These are phyloP conservation scores for Cecropterus lyciades DNA, from an alignment of 1,140 invertebrate species.

Conservation along the genomic window DNA sequence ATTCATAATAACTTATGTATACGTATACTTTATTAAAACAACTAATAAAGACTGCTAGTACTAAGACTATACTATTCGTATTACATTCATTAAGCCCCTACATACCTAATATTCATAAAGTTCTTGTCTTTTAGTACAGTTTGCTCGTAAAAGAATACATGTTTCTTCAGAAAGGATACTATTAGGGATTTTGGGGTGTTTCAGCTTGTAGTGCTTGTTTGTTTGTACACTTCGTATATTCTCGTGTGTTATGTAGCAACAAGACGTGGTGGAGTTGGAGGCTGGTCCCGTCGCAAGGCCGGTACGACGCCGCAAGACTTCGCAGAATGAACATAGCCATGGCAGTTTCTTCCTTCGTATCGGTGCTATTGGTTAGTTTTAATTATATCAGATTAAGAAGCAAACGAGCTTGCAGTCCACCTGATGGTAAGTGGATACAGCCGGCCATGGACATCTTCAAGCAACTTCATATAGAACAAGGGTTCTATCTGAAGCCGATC, in stretches of 20 bases:
- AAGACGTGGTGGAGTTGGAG: slow-evolving; percentile 88
- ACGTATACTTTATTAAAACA: background rate
- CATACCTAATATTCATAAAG: background rate
- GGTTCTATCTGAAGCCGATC: too few relatives aligned
- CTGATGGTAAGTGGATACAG: too few relatives aligned
- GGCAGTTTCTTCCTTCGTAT: slow-evolving; percentile 98
- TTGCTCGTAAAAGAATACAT: background rate
- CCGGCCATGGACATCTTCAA: too few relatives aligned
- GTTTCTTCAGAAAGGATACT: background rate
- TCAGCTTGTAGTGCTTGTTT: slow-evolving; percentile 20
- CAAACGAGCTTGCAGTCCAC: too few relatives aligned
- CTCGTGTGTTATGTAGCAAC: slow-evolving; percentile 58
- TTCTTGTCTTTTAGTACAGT: background rate
- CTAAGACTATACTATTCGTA: background rate
- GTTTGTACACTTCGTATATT: slow-evolving; percentile 21
- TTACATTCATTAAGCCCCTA: background rate
- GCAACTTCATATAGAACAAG: too few relatives aligned
- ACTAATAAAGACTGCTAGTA: slow-evolving; percentile 1
- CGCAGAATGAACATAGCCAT: slow-evolving; percentile 96
- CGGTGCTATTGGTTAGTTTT: slow-evolving; percentile 93
- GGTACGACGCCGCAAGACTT: slow-evolving; percentile 93
- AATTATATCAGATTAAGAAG: too few relatives aligned
- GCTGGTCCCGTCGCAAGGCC: slow-evolving; percentile 87
- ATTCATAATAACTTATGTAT: background rate
- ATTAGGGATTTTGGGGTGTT: background rate